Conservation (phyloP, 2,797 vertebrate species). For the Thamnophis elegans region DNA sequence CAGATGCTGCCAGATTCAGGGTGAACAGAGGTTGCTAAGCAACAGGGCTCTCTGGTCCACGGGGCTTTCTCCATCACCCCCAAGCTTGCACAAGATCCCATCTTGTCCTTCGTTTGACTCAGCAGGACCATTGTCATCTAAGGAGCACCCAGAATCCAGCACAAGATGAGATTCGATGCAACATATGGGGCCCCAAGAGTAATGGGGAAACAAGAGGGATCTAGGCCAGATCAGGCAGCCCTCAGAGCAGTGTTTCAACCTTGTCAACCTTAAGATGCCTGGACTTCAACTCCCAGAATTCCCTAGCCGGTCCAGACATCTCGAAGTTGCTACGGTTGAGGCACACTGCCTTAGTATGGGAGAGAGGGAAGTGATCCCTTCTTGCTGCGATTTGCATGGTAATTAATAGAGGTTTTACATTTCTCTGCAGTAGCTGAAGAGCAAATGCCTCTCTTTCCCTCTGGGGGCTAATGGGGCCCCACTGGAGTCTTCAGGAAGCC, state of each 20-base stretch:
- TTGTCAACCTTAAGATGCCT: not conserved
- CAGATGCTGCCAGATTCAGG: not conserved
- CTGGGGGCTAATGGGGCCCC: constrained; percentile 18
- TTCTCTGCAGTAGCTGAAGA: constrained; percentile 27
- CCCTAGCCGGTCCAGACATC: not conserved
- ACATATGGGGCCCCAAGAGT: not conserved
- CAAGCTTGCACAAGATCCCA: not conserved
- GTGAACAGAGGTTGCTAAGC: not conserved
- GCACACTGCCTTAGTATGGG: not conserved
- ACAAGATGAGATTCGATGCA: not conserved
- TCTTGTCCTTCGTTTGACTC: not conserved
- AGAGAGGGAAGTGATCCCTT: constrained; percentile 28
- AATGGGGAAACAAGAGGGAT: not conserved
- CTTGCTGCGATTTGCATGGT: constrained; percentile 69
- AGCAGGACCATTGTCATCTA: not conserved
- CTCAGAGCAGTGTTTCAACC: not conserved
- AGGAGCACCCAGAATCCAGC: not conserved
- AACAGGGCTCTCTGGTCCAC: not conserved
- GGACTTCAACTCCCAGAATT: not conserved
- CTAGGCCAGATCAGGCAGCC: not conserved
- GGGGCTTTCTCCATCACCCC: not conserved
- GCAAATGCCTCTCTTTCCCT: not conserved
- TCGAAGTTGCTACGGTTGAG: not conserved
- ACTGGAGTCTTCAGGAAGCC: not conserved
- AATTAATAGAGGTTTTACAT: constrained; percentile 61